Evolutionary conservation across 2,113 vertebrate species (phyloP).

Genomic region (Grammomys dolichurus): DNA sequence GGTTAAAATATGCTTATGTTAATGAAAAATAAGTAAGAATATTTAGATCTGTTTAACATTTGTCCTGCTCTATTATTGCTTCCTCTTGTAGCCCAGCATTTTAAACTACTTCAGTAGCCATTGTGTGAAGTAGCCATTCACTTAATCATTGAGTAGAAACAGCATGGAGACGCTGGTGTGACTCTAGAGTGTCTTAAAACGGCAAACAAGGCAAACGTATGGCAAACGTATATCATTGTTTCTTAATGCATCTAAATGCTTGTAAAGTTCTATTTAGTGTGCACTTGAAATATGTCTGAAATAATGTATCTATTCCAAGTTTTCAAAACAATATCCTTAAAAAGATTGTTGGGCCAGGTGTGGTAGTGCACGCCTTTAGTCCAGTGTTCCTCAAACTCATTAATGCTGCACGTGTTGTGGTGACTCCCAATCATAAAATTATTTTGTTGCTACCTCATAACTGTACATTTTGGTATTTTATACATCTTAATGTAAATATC

Average conservation of each 20-base stretch:
- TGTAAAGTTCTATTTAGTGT: neutral
- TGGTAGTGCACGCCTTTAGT: neutral
- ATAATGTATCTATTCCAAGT: neutral
- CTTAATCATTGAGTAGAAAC: neutral
- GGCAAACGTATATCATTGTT: neutral
- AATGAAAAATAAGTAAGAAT: neutral
- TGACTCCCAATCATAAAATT: too few species aligned
- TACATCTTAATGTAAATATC: too few species aligned
- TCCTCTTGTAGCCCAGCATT: neutral
- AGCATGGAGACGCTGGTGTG: neutral
- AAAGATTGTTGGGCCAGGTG: neutral
- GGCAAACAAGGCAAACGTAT: neutral
- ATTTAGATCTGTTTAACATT: neutral
- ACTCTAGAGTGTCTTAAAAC: neutral
- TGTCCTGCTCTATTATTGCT: neutral
- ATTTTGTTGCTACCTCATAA: too few species aligned
- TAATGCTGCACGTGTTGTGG: too few species aligned
- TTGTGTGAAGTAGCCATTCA: neutral
- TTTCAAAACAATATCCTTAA: neutral
- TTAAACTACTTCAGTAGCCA: neutral
- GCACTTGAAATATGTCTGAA: neutral
- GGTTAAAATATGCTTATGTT: neutral
- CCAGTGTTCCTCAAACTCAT: too few species aligned
- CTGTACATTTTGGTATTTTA: too few species aligned
- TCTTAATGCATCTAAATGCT: neutral